A percentile compares a stretch with the other conserved stretches of the same genome.
These are phyloP conservation scores for Pyrocoelia pectoralis DNA, from an alignment of 2,888 invertebrate species.

Conservation along the genomic window DNA sequence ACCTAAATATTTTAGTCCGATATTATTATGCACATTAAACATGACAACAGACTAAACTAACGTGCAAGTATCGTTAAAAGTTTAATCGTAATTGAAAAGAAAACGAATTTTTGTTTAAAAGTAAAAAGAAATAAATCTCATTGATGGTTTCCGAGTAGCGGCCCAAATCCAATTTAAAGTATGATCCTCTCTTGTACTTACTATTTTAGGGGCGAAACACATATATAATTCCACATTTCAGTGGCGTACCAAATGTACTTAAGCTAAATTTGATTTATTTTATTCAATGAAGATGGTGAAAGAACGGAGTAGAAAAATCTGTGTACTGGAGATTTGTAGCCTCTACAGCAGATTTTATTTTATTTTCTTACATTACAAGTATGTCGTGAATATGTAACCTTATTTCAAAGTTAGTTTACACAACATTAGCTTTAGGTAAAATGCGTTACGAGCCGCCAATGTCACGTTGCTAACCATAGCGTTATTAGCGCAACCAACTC, in stretches of 20 bases:
- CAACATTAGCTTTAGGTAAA: not conserved
- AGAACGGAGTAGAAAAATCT: no score
- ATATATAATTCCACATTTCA: slow-evolving; percentile 13
- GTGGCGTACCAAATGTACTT: slow-evolving; percentile 13
- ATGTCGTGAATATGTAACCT: no score
- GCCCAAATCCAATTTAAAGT: slow-evolving; percentile 28
- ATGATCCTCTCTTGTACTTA: slow-evolving; percentile 11
- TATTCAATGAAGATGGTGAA: no score
- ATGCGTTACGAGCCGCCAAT: slow-evolving; percentile 15
- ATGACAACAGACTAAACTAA: not conserved
- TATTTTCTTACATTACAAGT: no score
- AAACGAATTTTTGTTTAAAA: not conserved
- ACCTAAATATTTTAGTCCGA: slow-evolving; percentile 21
- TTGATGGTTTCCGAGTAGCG: slow-evolving; percentile 17
- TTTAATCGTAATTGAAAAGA: not conserved
- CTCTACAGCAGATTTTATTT: no score
- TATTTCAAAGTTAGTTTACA: no score
- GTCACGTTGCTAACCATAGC: slow-evolving; percentile 7
- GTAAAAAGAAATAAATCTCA: slow-evolving; percentile 12
- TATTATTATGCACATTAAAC: not conserved
- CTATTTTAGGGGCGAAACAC: slow-evolving; percentile 12
- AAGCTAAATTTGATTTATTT: no score
- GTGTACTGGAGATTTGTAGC: no score
- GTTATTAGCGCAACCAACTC: slow-evolving; percentile 54
- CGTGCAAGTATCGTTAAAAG: not conserved